These are phyloP conservation scores for Antechinus flavipes DNA, from an alignment of 2,113 vertebrate species.

Conservation along the genomic window DNA sequence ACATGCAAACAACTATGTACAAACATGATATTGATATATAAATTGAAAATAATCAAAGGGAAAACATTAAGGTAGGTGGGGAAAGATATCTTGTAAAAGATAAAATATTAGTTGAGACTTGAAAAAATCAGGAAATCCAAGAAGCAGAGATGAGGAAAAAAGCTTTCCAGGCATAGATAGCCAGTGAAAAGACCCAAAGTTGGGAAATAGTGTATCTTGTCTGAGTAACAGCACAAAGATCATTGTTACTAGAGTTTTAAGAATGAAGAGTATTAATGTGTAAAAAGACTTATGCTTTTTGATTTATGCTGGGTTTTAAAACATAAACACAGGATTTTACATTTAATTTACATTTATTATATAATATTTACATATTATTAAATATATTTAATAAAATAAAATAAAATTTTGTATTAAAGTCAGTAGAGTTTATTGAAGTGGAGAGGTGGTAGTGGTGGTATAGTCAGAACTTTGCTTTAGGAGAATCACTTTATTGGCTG, in stretches of 20 bases:
- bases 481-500: not conserved
- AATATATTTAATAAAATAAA: too few species aligned
- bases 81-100: not conserved
- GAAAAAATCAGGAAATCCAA: not conserved
- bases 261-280: not conserved
- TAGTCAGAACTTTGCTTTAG: not conserved
- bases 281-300: not conserved
- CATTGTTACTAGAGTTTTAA: not conserved
- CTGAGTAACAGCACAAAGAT: not conserved
- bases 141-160: not conserved
- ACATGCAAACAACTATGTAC: not conserved
- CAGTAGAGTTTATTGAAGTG: not conserved
- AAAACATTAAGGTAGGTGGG: not conserved
- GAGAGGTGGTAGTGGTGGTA: not conserved
- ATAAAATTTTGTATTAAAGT: too few species aligned
- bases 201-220: not conserved
- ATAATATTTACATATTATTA: too few species aligned
- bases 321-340: not conserved
- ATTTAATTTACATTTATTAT: not conserved
- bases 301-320: not conserved
- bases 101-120: not conserved
- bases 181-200: not conserved
- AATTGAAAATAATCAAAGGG: not conserved
- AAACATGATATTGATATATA: not conserved
- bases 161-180: not conserved